phyloP scores from a whole-genome alignment of 2,888 invertebrate species.

The Megamerina dolium region DNA sequence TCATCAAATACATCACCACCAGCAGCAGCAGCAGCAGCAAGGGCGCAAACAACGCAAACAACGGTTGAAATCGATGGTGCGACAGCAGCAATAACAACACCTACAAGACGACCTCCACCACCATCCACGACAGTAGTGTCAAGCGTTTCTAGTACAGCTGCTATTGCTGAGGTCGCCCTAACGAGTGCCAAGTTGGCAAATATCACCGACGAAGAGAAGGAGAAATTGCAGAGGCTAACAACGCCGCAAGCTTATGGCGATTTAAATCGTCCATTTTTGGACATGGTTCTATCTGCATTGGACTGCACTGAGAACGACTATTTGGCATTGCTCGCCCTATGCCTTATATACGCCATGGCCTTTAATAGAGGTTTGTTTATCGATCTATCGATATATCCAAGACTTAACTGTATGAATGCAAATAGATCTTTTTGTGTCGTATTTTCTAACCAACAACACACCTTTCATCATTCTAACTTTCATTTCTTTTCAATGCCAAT shows the following conservation, averaged over 20 bases:
- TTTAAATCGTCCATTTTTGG: slow-evolving; percentile 63
- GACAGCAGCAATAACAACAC: slow-evolving; percentile 3
- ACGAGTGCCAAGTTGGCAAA: slow-evolving; percentile 53
- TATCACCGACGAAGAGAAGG: slow-evolving; percentile 92
- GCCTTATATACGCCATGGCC: slow-evolving; percentile 87
- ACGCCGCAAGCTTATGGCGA: slow-evolving; percentile 30
- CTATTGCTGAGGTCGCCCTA: slow-evolving; percentile 10
- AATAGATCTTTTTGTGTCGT: slow-evolving; percentile 7
- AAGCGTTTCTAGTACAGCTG: slow-evolving; percentile 12
- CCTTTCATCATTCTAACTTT: slow-evolving; percentile 10
- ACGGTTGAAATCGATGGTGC: slow-evolving; percentile 19
- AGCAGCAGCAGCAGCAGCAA: slow-evolving; percentile 21
- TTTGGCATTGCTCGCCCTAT: slow-evolving; percentile 81
- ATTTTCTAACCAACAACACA: slow-evolving; percentile 14
- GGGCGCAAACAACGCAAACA: slow-evolving; percentile 16
- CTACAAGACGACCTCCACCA: neutral
- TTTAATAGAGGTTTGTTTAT: slow-evolving; percentile 97
- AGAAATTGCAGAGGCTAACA: slow-evolving; percentile 51
- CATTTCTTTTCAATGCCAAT: slow-evolving; percentile 21
- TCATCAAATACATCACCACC: slow-evolving; percentile 21
- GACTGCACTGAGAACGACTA: slow-evolving; percentile 93
- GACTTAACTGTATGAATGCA: slow-evolving; percentile 9
- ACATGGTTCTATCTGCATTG: slow-evolving; percentile 79
- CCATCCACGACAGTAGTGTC: neutral
- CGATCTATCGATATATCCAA: too few species aligned